Evolutionary conservation across 2,888 invertebrate genomes (phyloP), one percentile per base, ranked within the genome.

Genomic region (Ormyrus thymus): DNA sequence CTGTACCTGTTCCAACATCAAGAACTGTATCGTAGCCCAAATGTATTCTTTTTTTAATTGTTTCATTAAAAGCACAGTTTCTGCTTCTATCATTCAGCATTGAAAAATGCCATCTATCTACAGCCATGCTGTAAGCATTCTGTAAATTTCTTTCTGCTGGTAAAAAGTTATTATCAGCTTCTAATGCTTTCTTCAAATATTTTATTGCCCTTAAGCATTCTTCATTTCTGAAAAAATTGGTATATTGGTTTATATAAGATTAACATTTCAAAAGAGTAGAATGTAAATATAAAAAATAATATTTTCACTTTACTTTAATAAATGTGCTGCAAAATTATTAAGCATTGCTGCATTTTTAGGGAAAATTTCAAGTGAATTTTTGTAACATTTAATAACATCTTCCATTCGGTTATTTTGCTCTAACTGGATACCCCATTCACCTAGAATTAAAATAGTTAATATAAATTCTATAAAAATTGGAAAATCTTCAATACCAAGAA

Each of bases 21-120:
- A 96, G 88, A 13, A 96, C 93, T 81, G 90, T 91, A 69, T 92
- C 91, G 82, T 90, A 91, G 13, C 92, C 92, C 48, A 89, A 84
- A 6, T 89, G 87, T 2, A 95, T 87, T 79, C 91, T 92, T 75
- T 91, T 90, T 15, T 86, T 85, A 80, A 96, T 94, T 0, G 95
- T 96, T 72, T 90, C 87, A 73, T 91, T 90, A 86, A 94, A 97
- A 0, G 93, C 92, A 76, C 91, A 87, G 90, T 97, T 96, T 61
- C 96, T 91, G 15, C 89, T 87, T 78, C 89, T 91, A 87, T 96
- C 96, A 90, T 96, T 97, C 46, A 96, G 89, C 96, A 96, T 96
- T 78, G 94, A 91, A 88, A 94, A 96, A 88, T 96, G 96, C 96
- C 96, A 96, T 70, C 95, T 90, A 80, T 95, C 94, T 61, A 96